Evolutionary conservation across 2,888 invertebrate genomes (phyloP), one percentile per base, ranked within the genome.

Genomic region (Pterostichus madidus): DNA sequence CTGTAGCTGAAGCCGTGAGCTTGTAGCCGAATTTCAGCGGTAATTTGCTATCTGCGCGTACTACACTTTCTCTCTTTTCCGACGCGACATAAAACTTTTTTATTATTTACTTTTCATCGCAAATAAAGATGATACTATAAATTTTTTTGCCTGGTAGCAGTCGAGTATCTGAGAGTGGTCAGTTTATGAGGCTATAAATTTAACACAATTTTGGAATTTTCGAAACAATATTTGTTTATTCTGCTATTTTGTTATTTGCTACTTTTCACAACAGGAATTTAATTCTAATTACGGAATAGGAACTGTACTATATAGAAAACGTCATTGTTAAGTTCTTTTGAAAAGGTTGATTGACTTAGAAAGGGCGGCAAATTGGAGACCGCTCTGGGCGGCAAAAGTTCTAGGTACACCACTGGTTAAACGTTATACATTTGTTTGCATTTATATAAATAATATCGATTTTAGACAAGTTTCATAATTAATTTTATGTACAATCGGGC

Each of bases 121-220:
- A 31, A 71, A 71, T 71, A 71, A 71, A 71, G 46, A 71, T 71
- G 24, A 71, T 71, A 61, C 61, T 61, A 61, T 61, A 35, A 32
- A 35, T 2, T n/a, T 61, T 61, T 61, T 61, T 61, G 35, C 32
- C 49, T n/a, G 49, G 49, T 2, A 49, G 49, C 0, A 49, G 4
- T 39, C 49, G 49, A 49, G 5, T 49, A 49, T 61, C 61, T 7
- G 8, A 35, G 35, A 61, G 61, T 32, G 61, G 61, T 61, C 61
- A 61, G 11, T 61, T 61, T 61, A 61, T n/a, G 61, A 35, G 2
- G 35, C n/a, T n/a, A 35, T 61, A 61, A 61, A 31, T 32, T 35
- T 61, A 32, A 7, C 35, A 24, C 31, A n/a, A 35, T 35, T 61
- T 61, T 32, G 10, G 32, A 61, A 32, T 35, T 35, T 11, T 49